A percentile compares a stretch with the other conserved stretches of the same genome.
Evolutionary conservation across 1,140 invertebrate genomes (phyloP).

Genomic region (Drosophila azteca): DNA sequence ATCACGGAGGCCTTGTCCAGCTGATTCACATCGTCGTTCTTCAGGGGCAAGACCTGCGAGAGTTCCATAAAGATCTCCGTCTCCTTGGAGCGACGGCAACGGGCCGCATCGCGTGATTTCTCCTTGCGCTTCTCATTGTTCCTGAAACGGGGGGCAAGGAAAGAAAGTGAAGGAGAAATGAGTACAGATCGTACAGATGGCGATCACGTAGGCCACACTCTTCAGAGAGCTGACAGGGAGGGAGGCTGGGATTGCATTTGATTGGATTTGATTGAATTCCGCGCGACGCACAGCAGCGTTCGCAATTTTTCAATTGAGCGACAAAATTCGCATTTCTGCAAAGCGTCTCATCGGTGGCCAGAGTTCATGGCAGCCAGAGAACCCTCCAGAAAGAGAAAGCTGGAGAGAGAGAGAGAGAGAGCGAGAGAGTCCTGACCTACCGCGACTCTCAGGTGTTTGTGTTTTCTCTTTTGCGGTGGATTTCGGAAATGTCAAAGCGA

Average conservation of each 20-base stretch:
- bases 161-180: conserved; percentile 15
- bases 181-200: conserved; percentile 30
- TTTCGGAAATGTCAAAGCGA: too few relatives aligned
- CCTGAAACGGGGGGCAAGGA: conserved; percentile 85
- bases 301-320: conserved; percentile 76
- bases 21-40: conserved; percentile 90
- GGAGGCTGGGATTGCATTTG: conserved; percentile 49
- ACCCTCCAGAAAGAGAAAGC: too few relatives aligned
- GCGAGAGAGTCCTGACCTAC: conserved; percentile 32
- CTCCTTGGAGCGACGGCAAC: conserved; percentile 95
- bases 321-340: conserved; percentile 18
- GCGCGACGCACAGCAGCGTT: conserved; percentile 30
- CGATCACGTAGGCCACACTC: conserved; percentile 62
- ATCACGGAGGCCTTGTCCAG: conserved; percentile 98
- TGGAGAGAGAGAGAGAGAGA: too few relatives aligned
- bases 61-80: conserved; percentile 97
- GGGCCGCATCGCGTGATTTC: conserved; percentile 96
- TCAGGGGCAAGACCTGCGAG: conserved; percentile 91
- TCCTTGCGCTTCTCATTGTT: conserved; percentile 98
- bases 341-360: conserved; percentile 12
- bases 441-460: background rate
- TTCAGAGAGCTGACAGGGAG: background rate
- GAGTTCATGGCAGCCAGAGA: conserved; percentile 58
- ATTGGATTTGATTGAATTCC: conserved; percentile 76
- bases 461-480: background rate